Evolutionary conservation across 1,140 invertebrate genomes (phyloP), one percentile per base, ranked within the genome.

Genomic region (Centruroides sculpturatus): DNA sequence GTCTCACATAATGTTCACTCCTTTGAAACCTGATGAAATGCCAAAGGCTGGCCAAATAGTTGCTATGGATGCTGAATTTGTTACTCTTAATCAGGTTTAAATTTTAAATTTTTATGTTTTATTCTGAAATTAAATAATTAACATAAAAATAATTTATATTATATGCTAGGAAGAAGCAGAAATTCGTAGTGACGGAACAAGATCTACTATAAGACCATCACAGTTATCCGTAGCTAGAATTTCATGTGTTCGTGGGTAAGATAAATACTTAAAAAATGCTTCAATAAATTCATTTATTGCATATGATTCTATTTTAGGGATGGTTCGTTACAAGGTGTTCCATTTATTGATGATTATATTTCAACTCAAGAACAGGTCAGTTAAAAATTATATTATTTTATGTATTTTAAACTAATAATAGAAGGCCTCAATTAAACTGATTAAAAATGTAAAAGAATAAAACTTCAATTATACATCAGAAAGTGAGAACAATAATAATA

Each of bases 331-430:
- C 83, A 88, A 72, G 87, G 87, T 11, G 83, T 83, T 35, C 86
- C 89, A 0, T 92, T 94, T 69, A 86, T 94, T 61, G 91, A 94
- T 73, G 91, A 94, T 75, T 93, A 93, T 70, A 92, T 94, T 62
- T 86, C 86, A 53, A 92, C 89, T 36, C 88, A 89, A 72, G 90
- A 93, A 73, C 86, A 91, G 72, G 88, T 91, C 53, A 53, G 59
- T 63, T 60, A 55, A n/a, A 60, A 59, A n/a, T 41, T 23, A 23
- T 23, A 23, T 23, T 23, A 23, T 23, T 23, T 23, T 23, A 23
- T 23, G 23, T 23, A 23, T 23, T 23, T 23, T 23, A 23, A 23
- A 2, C 23, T 23, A 23, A 23, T 23, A 23, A 23, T 23, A 23
- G 23, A 23, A 23, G 23, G 23, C 23, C 23, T 23, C 23, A 23